Evolutionary conservation across 2,113 vertebrate genomes (phyloP).

Genomic region (Pedetes capensis): DNA sequence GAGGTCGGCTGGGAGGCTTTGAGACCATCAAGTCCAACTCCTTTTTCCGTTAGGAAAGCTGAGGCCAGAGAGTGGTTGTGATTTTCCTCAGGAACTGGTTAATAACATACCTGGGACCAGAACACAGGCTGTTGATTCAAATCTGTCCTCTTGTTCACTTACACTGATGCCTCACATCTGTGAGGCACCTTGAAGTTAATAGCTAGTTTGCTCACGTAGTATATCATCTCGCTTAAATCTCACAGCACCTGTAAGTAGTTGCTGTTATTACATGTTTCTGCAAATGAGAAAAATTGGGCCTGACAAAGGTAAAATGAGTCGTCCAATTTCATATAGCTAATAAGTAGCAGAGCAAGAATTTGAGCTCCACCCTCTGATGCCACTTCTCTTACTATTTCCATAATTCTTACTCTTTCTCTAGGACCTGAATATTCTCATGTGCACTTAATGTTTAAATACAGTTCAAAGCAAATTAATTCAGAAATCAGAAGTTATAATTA

Average conservation of each 20-base stretch:
- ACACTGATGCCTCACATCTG: neutral
- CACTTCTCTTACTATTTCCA: neutral
- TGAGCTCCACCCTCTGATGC: neutral
- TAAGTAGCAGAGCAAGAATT: neutral
- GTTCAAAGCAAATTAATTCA: neutral
- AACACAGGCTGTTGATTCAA: neutral
- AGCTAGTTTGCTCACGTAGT: neutral
- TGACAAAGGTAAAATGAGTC: neutral
- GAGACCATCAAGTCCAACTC: neutral
- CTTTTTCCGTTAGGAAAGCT: neutral
- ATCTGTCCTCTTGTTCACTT: neutral
- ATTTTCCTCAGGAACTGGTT: neutral
- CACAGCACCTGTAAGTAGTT: neutral
- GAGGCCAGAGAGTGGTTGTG: neutral
- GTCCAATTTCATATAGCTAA: neutral
- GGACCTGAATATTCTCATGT: neutral
- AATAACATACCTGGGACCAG: neutral
- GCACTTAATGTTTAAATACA: constrained; percentile 17
- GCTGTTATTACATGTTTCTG: neutral
- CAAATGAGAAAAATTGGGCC: neutral
- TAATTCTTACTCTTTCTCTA: neutral
- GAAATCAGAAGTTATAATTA: neutral
- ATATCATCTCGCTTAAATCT: neutral
- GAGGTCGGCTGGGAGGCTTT: neutral
- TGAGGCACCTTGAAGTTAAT: neutral